phyloP scores from a whole-genome alignment of 2,113 vertebrate species.

The Piaya cayana region DNA sequence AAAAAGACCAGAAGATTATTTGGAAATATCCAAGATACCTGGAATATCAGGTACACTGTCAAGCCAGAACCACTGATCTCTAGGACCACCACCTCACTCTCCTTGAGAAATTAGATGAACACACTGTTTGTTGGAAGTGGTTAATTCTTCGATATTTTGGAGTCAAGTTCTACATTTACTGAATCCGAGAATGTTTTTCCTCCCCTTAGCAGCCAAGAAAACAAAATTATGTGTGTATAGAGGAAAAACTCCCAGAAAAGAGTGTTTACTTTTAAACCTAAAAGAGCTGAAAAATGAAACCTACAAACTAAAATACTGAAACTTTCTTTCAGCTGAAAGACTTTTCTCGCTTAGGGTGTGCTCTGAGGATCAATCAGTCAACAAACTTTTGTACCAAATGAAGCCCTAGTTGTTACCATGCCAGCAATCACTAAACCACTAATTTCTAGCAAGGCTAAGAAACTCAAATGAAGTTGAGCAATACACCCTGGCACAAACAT shows the following conservation, averaged over 20 bases:
- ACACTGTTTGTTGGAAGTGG: neutral
- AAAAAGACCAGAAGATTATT: neutral
- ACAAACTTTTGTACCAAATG: neutral
- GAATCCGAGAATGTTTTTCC: neutral
- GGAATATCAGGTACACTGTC: neutral
- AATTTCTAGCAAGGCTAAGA: neutral
- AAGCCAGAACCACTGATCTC: neutral
- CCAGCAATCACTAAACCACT: neutral
- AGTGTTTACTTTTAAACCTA: slow-evolving; percentile 47
- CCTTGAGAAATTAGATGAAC: neutral
- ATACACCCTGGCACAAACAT: neutral
- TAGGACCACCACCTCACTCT: neutral
- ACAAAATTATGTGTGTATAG: neutral
- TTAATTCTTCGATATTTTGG: neutral
- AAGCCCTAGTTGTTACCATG: neutral
- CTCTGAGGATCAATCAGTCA: neutral
- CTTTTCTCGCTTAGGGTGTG: neutral
- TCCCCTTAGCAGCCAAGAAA: neutral
- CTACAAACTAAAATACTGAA: slow-evolving; percentile 26
- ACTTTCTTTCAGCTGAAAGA: neutral
- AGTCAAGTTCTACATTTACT: neutral
- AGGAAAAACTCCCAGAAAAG: neutral
- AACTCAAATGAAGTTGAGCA: neutral
- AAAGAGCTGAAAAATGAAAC: slow-evolving; percentile 32
- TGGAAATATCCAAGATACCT: neutral